Percentiles rank a stretch among this genome's conserved stretches.
Conservation (phyloP, 2,888 invertebrate genomes). For the Athalia circularis region DNA sequence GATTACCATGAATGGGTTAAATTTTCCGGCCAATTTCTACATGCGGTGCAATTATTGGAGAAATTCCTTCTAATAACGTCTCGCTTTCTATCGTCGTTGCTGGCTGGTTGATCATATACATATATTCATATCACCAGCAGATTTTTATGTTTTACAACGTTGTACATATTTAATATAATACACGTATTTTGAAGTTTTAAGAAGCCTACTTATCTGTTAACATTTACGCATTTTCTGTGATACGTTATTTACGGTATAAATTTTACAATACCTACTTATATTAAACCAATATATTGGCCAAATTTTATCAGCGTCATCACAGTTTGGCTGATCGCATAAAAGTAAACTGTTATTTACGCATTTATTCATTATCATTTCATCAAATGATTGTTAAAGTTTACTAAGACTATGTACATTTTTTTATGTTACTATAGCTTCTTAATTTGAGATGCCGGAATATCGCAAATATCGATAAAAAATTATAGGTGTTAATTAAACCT, state of each 20-base stretch:
- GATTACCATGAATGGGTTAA: too few relatives aligned
- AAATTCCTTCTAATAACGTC: too few relatives aligned
- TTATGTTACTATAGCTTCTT: neutral
- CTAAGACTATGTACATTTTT: neutral
- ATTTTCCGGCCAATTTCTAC: too few relatives aligned
- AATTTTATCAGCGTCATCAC: conserved; percentile 13
- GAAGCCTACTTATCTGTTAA: conserved; percentile 54
- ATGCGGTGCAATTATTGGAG: too few relatives aligned
- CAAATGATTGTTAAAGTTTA: conserved; percentile 19
- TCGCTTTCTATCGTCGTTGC: too few relatives aligned
- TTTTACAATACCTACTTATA: conserved; percentile 5
- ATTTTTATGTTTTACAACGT: conserved; percentile 11
- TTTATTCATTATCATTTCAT: conserved; percentile 42
- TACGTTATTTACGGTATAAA: conserved; percentile 58
- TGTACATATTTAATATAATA: conserved; percentile 28
- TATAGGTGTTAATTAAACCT: neutral
- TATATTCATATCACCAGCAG: neutral
- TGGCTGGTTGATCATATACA: neutral
- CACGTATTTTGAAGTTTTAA: conserved; percentile 36
- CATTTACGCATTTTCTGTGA: conserved; percentile 61
- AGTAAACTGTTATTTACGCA: conserved; percentile 37
- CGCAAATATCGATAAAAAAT: conserved; percentile 1
- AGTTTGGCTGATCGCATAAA: neutral
- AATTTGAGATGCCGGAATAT: neutral
- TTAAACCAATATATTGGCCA: neutral